Evolutionary conservation across 2,113 vertebrate genomes (phyloP).

Genomic region (Apus apus): DNA sequence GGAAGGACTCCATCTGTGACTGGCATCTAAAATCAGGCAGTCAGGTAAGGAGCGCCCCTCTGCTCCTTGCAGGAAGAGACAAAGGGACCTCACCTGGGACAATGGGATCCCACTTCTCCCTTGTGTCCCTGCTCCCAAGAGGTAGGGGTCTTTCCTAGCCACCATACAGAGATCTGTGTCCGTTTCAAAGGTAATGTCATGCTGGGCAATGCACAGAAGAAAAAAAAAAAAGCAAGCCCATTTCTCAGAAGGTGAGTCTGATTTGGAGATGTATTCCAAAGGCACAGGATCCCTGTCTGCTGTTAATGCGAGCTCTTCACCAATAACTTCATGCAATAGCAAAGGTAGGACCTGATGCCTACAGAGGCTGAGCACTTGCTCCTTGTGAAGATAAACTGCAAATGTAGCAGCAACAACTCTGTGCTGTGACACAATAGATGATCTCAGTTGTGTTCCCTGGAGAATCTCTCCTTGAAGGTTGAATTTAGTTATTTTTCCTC

Average conservation of each 20-base stretch:
- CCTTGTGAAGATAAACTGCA: not conserved
- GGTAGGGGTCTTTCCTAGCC: not conserved
- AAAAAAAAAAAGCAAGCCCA: too few species aligned
- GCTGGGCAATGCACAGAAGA: not conserved
- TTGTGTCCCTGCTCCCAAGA: not conserved
- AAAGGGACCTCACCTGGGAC: not conserved
- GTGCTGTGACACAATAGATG: fast-evolving
- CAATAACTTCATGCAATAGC: fast-evolving
- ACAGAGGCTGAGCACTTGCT: not conserved
- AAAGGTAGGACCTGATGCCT: not conserved
- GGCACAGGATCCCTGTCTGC: not conserved
- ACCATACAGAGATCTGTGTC: not conserved
- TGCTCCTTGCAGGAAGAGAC: fast-evolving
- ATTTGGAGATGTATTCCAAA: not conserved
- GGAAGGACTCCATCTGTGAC: not conserved
- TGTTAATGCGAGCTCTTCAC: fast-evolving
- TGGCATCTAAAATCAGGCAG: not conserved
- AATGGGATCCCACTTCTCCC: not conserved
- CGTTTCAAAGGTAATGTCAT: not conserved
- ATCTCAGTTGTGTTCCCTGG: too few species aligned
- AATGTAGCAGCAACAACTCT: not conserved
- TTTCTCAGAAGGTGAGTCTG: not conserved
- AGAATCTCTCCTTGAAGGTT: not conserved
- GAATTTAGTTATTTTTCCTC: not conserved
- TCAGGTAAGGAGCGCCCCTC: not conserved